Percentiles rank a stretch among this genome's conserved stretches.
Conservation (phyloP, 2,113 vertebrate species). For the Carlito syrichta region DNA sequence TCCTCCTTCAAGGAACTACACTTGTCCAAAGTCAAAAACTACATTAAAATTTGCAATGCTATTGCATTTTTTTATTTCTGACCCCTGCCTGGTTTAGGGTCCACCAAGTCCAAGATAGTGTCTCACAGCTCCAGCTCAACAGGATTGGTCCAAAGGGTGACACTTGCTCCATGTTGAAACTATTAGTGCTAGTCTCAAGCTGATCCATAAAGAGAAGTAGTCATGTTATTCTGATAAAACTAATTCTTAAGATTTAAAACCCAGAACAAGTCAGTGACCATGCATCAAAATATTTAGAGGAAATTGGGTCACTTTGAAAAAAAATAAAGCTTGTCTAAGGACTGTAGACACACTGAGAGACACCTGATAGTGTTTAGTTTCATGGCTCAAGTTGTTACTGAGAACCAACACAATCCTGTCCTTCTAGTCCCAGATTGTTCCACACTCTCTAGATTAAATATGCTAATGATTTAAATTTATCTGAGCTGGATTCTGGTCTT, state of each 20-base stretch:
- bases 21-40: too few relatives aligned
- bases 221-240: background rate
- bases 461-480: too few relatives aligned
- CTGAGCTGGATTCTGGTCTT: background rate
- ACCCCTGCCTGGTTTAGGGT: background rate
- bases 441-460: background rate
- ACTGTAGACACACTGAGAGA: background rate
- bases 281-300: too few relatives aligned
- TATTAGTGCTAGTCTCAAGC: background rate
- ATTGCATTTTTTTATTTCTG: background rate
- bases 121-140: background rate
- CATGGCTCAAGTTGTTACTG: background rate
- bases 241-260: background rate
- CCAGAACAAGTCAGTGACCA: background rate
- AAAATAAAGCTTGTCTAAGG: background rate
- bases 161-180: background rate
- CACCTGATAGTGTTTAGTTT: background rate
- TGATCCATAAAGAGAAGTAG: background rate
- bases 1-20: background rate
- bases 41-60: background rate
- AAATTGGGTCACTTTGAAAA: background rate
- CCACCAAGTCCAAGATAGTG: background rate
- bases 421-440: background rate
- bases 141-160: background rate
- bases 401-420: background rate